Conservation (phyloP, 2,113 vertebrate species). For the Neogobius melanostomus region DNA sequence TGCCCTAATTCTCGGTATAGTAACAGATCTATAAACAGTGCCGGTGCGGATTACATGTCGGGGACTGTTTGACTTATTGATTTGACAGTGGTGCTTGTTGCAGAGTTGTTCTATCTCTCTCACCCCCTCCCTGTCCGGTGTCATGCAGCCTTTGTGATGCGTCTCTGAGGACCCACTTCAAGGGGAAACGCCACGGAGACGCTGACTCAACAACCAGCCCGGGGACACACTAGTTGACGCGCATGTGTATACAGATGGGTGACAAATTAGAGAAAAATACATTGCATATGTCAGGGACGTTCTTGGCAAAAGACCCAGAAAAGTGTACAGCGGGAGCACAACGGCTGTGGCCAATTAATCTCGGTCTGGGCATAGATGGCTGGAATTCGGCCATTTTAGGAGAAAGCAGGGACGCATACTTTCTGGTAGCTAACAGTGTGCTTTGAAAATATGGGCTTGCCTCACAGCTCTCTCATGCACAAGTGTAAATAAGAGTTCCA, state of each 20-base stretch:
- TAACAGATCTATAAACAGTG: conserved; percentile 52
- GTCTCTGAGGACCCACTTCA: conserved; percentile 38
- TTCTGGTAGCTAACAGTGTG: conserved; percentile 3
- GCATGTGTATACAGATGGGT: conserved; percentile 8
- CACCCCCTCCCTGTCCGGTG: conserved; percentile 11
- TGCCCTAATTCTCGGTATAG: conserved; percentile 31
- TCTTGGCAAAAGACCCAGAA: conserved; percentile 29
- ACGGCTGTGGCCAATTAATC: conserved; percentile 42
- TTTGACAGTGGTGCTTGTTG: conserved; percentile 31
- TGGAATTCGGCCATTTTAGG: conserved; percentile 50
- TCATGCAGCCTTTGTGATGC: conserved; percentile 27
- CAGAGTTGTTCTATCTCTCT: conserved; percentile 7
- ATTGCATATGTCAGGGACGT: conserved; percentile 17
- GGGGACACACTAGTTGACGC: conserved; percentile 41
- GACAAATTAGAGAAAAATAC: conserved; percentile 8
- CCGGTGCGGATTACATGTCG: conserved; percentile 44
- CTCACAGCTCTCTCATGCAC: conserved; percentile 32
- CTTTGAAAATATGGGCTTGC: conserved; percentile 9
- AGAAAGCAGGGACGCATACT: conserved; percentile 28
- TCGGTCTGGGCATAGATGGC: conserved; percentile 28
- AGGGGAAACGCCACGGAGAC: conserved; percentile 41
- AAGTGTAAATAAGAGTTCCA: conserved; percentile 24
- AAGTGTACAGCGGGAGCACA: conserved; percentile 33
- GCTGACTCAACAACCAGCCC: conserved; percentile 48
- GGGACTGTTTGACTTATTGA: conserved; percentile 65